Percentiles rank a stretch among this genome's conserved stretches.
These are phyloP conservation scores for Metellina segmentata DNA, from an alignment of 2,888 invertebrate species.

Conservation along the genomic window DNA sequence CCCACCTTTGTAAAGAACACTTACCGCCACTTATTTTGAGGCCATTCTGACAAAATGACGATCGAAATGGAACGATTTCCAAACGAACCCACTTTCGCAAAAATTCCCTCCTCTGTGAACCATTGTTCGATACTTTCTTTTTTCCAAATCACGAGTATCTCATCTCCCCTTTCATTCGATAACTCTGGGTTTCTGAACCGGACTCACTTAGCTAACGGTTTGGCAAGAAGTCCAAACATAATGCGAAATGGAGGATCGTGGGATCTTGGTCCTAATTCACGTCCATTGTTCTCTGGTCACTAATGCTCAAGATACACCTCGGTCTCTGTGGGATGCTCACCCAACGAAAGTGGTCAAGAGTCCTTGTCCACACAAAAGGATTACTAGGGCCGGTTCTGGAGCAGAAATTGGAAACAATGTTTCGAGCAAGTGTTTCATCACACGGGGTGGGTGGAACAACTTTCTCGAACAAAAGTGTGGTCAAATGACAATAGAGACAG, in stretches of 20 bases:
- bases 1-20: neutral
- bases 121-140: neutral
- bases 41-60: neutral
- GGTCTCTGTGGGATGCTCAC: slow-evolving; percentile 1
- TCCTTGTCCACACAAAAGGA: slow-evolving; percentile 32
- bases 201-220: neutral
- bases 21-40: neutral
- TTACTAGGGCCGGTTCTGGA: neutral
- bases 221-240: neutral
- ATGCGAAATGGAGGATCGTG: neutral
- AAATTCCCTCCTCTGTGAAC: neutral
- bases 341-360: slow-evolving; percentile 33
- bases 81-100: slow-evolving; percentile 18
- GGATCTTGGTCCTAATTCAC: slow-evolving; percentile 22
- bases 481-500: no score
- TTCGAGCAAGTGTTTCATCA: no score
- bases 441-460: no score
- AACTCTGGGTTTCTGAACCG: neutral
- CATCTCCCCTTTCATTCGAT: neutral
- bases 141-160: neutral
- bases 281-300: slow-evolving; percentile 20
- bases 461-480: no score
- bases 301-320: neutral
- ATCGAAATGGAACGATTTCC: slow-evolving; percentile 10
- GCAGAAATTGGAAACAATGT: no score